Percentiles rank a stretch among this genome's conserved stretches.
phyloP scores from a whole-genome alignment of 2,113 vertebrate species.

The Saccopteryx bilineata region DNA sequence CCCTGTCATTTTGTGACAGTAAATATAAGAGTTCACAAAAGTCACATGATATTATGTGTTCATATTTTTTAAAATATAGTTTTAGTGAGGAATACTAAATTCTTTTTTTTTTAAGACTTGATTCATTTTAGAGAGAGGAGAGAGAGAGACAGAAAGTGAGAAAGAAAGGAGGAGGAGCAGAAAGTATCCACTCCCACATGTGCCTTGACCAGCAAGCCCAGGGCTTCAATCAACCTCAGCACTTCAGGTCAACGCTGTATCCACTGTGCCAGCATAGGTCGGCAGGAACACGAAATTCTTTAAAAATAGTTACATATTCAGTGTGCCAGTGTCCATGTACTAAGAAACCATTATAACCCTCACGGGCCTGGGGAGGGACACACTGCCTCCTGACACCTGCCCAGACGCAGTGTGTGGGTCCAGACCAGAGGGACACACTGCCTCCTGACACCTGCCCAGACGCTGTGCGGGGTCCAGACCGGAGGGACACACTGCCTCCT shows the following conservation, averaged over 20 bases:
- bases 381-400: slow-evolving; percentile 92
- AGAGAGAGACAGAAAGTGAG: too few relatives aligned
- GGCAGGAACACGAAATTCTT: slow-evolving; percentile 89
- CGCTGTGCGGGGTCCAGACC: too few relatives aligned
- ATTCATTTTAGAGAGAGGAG: too few relatives aligned
- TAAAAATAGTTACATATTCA: slow-evolving; percentile 89
- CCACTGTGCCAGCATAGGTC: too few relatives aligned
- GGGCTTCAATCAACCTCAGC: too few relatives aligned
- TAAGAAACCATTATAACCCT: slow-evolving; percentile 89
- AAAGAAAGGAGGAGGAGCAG: too few relatives aligned
- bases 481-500: slow-evolving; percentile 93
- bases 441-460: slow-evolving; percentile 94
- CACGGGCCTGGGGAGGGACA: slow-evolving; percentile 92
- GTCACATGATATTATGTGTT: slow-evolving; percentile 89
- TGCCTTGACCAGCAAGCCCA: too few relatives aligned
- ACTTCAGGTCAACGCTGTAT: too few relatives aligned
- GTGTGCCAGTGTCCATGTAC: slow-evolving; percentile 82
- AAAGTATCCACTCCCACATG: too few relatives aligned
- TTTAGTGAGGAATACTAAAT: slow-evolving; percentile 88
- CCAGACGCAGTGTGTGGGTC: slow-evolving; percentile 91
- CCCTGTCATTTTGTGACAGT: slow-evolving; percentile 94
- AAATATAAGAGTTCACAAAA: slow-evolving; percentile 93
- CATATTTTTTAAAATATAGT: slow-evolving; percentile 88
- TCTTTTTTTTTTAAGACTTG: slow-evolving; percentile 78
- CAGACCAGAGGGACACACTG: slow-evolving; percentile 92